Evolutionary conservation across 2,888 invertebrate genomes (phyloP).

Genomic region (Callimorpha dominula): DNA sequence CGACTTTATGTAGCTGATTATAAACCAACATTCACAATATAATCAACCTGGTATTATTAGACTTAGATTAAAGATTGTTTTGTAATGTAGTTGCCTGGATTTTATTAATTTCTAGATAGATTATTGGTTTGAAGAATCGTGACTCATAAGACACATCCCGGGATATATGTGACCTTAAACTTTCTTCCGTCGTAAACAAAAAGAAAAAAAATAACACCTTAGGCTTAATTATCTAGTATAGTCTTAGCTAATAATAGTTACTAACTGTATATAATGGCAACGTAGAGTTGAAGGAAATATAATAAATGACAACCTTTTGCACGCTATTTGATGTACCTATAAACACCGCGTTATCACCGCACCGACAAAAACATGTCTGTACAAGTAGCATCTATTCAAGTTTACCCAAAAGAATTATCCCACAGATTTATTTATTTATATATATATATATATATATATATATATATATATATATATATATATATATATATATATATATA

Average conservation of each 20-base stretch:
- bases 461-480: too few relatives aligned
- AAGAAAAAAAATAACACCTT: conserved; percentile 31
- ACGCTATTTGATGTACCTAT: not conserved
- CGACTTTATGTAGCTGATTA: not conserved
- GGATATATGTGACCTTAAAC: conserved; percentile 20
- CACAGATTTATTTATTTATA: too few relatives aligned
- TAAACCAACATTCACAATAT: not conserved
- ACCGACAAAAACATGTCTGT: not conserved
- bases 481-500: too few relatives aligned
- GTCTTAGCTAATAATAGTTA: conserved; percentile 29
- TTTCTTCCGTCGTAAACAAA: conserved; percentile 17
- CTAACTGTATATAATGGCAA: conserved; percentile 40
- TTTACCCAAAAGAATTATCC: not conserved
- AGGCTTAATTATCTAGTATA: conserved; percentile 39
- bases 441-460: too few relatives aligned
- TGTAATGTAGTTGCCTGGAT: not conserved
- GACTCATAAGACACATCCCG: not conserved
- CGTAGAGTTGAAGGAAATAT: conserved; percentile 15
- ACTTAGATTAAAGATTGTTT: not conserved
- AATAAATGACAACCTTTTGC: not conserved
- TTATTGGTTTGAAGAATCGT: not conserved
- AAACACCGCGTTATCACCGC: not conserved
- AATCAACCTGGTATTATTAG: not conserved
- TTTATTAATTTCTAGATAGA: not conserved
- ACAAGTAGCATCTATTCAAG: not conserved